These are phyloP conservation scores for Lissocephala sabroskyi DNA, from an alignment of 2,888 invertebrate genomes.

Conservation along the genomic window DNA sequence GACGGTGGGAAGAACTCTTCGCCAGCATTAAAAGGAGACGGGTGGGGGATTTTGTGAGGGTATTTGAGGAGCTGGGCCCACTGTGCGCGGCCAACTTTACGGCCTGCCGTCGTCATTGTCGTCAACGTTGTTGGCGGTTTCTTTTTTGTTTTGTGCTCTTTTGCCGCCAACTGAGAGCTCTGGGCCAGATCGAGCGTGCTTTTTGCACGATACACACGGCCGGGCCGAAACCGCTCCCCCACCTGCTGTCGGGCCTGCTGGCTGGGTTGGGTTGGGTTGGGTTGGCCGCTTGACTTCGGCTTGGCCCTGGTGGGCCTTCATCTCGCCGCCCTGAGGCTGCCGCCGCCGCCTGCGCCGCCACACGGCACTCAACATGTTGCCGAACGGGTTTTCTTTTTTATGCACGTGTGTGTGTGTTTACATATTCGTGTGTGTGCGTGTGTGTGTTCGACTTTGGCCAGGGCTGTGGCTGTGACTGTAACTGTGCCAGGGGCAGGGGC, in stretches of 20 bases:
- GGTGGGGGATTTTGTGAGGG: too few species aligned
- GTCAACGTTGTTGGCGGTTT: constrained; percentile 4
- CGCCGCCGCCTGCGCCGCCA: too few species aligned
- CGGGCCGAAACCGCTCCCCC: not conserved
- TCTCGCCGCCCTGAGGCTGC: too few species aligned
- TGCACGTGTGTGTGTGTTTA: constrained; percentile 5
- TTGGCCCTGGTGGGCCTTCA: constrained; percentile 51
- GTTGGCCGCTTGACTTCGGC: constrained; percentile 33
- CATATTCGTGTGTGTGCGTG: constrained; percentile 7
- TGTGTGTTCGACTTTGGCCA: constrained; percentile 10
- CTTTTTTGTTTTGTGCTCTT: not conserved
- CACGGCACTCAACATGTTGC: constrained; percentile 46
- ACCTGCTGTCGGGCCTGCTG: not conserved
- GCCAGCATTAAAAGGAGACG: too few species aligned
- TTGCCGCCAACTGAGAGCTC: constrained; percentile 1
- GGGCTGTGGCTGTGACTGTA: constrained; percentile 4
- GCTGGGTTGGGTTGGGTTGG: too few species aligned
- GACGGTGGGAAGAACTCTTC: too few species aligned
- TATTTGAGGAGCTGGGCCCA: too few species aligned
- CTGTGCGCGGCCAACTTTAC: too few species aligned
- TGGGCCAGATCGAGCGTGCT: constrained; percentile 50
- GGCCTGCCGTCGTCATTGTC: too few species aligned
- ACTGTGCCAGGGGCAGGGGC: not conserved
- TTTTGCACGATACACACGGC: constrained; percentile 43
- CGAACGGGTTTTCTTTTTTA: constrained; percentile 41